These are phyloP conservation scores for Leptopilina drosophilae DNA, from an alignment of 2,888 invertebrate genomes.

Conservation along the genomic window DNA sequence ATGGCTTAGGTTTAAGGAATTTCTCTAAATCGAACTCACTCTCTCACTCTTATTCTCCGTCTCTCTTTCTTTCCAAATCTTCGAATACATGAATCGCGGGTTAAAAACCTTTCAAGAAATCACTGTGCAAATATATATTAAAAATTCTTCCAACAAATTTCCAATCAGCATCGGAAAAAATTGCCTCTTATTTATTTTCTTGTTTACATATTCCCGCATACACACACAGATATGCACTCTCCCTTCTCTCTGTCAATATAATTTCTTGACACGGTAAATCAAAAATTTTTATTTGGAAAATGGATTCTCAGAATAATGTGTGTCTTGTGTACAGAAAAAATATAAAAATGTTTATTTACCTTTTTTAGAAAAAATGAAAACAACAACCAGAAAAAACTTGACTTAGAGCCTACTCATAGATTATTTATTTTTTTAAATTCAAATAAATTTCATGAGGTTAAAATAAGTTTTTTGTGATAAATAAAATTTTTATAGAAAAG, in stretches of 20 bases:
- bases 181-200: background rate
- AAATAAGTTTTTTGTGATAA: no score
- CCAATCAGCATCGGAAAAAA: background rate
- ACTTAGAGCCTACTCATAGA: no score
- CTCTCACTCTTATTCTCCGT: no score
- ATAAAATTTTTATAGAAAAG: no score
- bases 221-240: background rate
- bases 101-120: background rate
- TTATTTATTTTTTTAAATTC: no score
- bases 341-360: no score
- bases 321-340: no score
- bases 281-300: background rate
- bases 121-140: slow-evolving; percentile 15
- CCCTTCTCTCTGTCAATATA: background rate
- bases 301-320: background rate
- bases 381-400: no score
- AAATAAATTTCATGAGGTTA: no score
- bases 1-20: slow-evolving; percentile 52
- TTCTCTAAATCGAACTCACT: slow-evolving; percentile 38
- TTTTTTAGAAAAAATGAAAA: no score
- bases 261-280: background rate
- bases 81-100: background rate
- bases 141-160: background rate
- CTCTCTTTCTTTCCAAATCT: background rate
- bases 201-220: background rate